Percentiles rank a stretch among this genome's conserved stretches.
phyloP scores from a whole-genome alignment of 64 coral and sea anemone species.

The Anthopleura sola region DNA sequence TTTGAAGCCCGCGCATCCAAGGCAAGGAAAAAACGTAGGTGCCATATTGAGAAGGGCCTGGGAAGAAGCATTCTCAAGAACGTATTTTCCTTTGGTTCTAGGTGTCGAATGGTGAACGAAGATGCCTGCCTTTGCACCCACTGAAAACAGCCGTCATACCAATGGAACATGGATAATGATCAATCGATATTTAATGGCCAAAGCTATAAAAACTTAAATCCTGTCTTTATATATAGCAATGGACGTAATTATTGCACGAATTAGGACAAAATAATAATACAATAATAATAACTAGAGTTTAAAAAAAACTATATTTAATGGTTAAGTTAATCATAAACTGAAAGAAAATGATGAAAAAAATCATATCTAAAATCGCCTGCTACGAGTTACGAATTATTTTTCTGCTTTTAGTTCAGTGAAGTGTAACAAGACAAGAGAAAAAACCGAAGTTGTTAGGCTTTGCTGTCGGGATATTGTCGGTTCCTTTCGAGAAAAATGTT shows the following conservation, averaged over 20 bases:
- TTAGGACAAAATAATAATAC: not conserved
- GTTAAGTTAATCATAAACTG: not conserved
- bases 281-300: not conserved
- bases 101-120: conserved; percentile 14
- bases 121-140: not conserved
- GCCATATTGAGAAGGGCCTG: no score
- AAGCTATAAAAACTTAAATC: not conserved
- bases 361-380: not conserved
- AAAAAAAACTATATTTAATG: not conserved
- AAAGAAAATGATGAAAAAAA: not conserved
- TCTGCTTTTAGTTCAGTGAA: not conserved
- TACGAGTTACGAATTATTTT: not conserved
- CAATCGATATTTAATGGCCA: not conserved
- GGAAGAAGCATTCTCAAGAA: no score
- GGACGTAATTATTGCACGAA: conserved; percentile 7
- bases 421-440: not conserved
- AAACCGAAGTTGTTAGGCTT: not conserved
- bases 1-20: no score
- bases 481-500: not conserved
- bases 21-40: no score
- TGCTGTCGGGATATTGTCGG: not conserved
- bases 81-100: not conserved
- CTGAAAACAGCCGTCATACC: not conserved
- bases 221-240: not conserved
- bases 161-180: not conserved